These are phyloP conservation scores for Danio jaintianensis DNA, from an alignment of 2,797 vertebrate species.

Conservation along the genomic window DNA sequence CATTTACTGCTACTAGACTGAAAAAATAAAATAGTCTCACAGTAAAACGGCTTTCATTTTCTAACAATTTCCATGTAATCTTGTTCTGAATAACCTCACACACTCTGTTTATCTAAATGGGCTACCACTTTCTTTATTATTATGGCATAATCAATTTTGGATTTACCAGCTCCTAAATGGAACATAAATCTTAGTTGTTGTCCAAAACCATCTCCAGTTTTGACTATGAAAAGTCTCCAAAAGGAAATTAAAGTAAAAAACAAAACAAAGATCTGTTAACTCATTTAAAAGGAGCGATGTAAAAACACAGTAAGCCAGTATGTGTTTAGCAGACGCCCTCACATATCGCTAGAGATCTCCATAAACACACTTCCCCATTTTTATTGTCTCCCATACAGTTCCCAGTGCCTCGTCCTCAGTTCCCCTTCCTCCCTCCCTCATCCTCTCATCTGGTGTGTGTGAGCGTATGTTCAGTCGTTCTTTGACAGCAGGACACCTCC, in stretches of 20 bases:
- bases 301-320: background rate
- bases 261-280: background rate
- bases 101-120: background rate
- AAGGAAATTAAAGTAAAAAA: background rate
- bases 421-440: background rate
- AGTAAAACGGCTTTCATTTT: background rate
- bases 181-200: background rate
- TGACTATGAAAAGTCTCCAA: background rate
- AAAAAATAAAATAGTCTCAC: background rate
- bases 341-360: background rate
- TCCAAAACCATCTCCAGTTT: background rate
- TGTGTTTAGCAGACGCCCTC: background rate
- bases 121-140: background rate
- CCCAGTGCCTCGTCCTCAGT: background rate
- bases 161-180: background rate
- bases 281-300: background rate
- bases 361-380: conserved; percentile 5
- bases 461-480: conserved; percentile 28
- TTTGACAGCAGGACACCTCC: conserved; percentile 42
- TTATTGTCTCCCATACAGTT: background rate
- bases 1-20: background rate
- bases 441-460: background rate
- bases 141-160: background rate
- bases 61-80: background rate
- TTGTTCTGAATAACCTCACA: background rate